phyloP scores from a whole-genome alignment of 2,888 invertebrate genomes.

The Halictus ligatus region DNA sequence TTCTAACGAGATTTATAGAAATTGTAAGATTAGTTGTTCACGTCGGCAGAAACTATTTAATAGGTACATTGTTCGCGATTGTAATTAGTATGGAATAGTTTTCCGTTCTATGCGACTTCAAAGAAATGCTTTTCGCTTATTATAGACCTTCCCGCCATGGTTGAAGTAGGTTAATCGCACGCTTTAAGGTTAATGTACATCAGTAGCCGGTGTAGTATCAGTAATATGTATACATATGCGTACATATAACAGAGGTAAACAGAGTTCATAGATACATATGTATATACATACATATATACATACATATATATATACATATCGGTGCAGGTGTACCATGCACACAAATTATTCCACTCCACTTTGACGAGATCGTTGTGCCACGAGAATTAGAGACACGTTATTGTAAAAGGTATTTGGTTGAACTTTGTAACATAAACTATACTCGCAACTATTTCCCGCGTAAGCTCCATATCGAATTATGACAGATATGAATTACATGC shows the following conservation, averaged over 20 bases:
- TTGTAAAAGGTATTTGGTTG: constrained; percentile 37
- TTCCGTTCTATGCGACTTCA: background rate
- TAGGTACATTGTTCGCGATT: background rate
- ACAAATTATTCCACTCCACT: constrained; percentile 62
- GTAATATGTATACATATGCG: constrained; percentile 27
- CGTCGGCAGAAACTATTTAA: background rate
- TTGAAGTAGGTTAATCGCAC: constrained; percentile 51
- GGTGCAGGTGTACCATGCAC: constrained; percentile 46
- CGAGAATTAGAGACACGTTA: constrained; percentile 3
- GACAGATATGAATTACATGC: background rate
- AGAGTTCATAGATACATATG: background rate
- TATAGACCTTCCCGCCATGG: background rate
- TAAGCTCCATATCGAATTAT: background rate
- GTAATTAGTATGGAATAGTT: background rate
- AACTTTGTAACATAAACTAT: background rate
- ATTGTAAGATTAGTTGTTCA: background rate
- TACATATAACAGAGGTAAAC: constrained; percentile 23
- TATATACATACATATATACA: background rate
- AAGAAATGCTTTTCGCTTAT: constrained; percentile 22
- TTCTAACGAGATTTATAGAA: too few species aligned
- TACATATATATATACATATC: background rate
- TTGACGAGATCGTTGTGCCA: constrained; percentile 34
- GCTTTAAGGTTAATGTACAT: constrained; percentile 42
- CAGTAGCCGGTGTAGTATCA: constrained; percentile 25
- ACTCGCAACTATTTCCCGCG: background rate